Base-by-base conservation (phyloP, 2,888 invertebrate genomes). In the Cactoblastis cactorum region DNA sequence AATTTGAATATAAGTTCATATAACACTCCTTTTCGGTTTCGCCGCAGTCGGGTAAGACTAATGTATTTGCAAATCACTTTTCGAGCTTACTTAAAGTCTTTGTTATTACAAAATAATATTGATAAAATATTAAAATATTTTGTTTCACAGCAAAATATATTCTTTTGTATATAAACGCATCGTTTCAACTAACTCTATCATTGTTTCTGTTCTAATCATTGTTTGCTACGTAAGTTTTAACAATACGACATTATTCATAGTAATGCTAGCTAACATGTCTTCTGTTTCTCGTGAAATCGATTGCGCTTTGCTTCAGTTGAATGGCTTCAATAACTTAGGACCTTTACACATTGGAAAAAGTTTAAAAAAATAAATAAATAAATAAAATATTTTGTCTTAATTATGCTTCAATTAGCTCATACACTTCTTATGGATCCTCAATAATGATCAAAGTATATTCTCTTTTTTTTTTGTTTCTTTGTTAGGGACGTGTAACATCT, bases 321-420 rank as follows among this genome's bases (percentile, higher is more conserved):
- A 71, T 69, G 68, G 73, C 74, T 74, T 74, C 67, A 57, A 51
- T 63, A 53, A 55, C 59, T 55, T 59, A 37, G 37, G 37, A 11
- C 14, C 17, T 37, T 1, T 37, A 17, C 37, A 37, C 17, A 37
- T 8, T 33, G 33, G n/a, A n/a, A n/a, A n/a, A n/a, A n/a, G n/a
- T n/a, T n/a, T n/a, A n/a, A n/a, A n/a, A n/a, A n/a, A n/a, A n/a
- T n/a, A n/a, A n/a, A n/a, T n/a, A n/a, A n/a, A n/a, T n/a, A n/a
- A n/a, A n/a, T n/a, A n/a, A n/a, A n/a, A n/a, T n/a, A n/a, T n/a
- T n/a, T n/a, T n/a, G n/a, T n/a, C n/a, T n/a, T n/a, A n/a, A n/a
- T n/a, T n/a, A n/a, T n/a, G n/a, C n/a, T n/a, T n/a, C n/a, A n/a
- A n/a, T n/a, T n/a, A n/a, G n/a, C n/a, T n/a, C n/a, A n/a, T n/a